Evolutionary conservation across 2,888 invertebrate species (phyloP), one percentile per base, ranked within the genome.

Genomic region (Cynaeus angustus): DNA sequence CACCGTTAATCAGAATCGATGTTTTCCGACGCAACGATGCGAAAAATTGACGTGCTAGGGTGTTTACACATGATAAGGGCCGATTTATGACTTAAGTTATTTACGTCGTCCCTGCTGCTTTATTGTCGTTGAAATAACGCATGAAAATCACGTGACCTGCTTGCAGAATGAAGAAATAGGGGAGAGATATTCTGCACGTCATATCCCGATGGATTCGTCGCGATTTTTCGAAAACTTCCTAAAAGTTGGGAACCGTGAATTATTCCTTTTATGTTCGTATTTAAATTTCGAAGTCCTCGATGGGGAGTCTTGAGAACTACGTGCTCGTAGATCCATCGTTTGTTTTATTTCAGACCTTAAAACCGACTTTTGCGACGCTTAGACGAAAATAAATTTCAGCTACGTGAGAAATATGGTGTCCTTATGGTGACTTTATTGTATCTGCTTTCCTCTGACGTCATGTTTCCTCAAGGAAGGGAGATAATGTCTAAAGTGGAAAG

Each of bases 391-490:
- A 61, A 59, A 61, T 61, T 61, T 38, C 26, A 26, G 50, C 21
- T 37, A 50, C 48, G 61, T 61, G 61, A 61, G 50, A 61, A 61
- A 61, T 61, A 50, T 61, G 21, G 16, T 37, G 46, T 21, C 30
- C 30, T 58, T 58, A 45, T 45, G 37, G 58, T 58, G 45, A 58
- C 43, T 58, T 58, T 58, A 58, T 58, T 43, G 58, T 45, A 45
- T 58, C 28, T 45, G 58, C 45, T 28, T 58, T 41, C 43, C 43
- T 45, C 13, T 55, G 55, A 50, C 50, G 50, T 50, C 50, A 50
- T 50, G 26, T 50, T 50, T 50, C 50, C n/a, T 16, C n/a, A 21
- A 13, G 21, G 46, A 13, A 46, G 46, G 46, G 13, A 46, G 50
- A 50, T 50, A 50, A 50, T 28, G 50, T 10, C 50, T 28, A 12